A percentile compares a stretch with the other conserved stretches of the same genome.
These are phyloP conservation scores for Herminia tarsipennalis DNA, from an alignment of 2,888 invertebrate species.

Conservation along the genomic window DNA sequence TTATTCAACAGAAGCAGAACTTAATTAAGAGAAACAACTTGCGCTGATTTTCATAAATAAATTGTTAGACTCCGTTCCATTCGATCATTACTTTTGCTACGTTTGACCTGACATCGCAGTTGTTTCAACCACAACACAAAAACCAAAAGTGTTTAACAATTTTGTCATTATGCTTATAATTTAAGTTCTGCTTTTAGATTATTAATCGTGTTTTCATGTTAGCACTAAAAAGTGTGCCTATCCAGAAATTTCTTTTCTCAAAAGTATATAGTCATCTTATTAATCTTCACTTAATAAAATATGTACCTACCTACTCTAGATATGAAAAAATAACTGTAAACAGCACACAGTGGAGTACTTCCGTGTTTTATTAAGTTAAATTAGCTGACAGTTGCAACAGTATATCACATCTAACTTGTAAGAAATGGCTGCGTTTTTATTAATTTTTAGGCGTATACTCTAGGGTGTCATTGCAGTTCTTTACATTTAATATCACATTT, in stretches of 20 bases:
- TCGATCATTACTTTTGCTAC: constrained; percentile 2
- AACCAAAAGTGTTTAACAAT: too few species aligned
- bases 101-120: neutral
- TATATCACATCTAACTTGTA: constrained; percentile 13
- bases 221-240: too few species aligned
- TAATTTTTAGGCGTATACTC: constrained; percentile 1
- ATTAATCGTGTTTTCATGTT: too few species aligned
- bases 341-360: constrained; percentile 28
- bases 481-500: too few species aligned
- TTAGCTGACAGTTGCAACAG: constrained; percentile 7
- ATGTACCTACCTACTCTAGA: too few species aligned
- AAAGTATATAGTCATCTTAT: too few species aligned
- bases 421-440: constrained; percentile 1
- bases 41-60: constrained; percentile 11
- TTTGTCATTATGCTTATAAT: too few species aligned
- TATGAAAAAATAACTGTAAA: constrained; percentile 25
- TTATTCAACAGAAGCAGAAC: constrained; percentile 2
- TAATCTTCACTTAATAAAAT: constrained; percentile 20
- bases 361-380: constrained; percentile 24
- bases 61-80: neutral
- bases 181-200: too few species aligned
- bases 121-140: neutral
- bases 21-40: constrained; percentile 11
- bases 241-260: too few species aligned
- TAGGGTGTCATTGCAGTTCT: too few species aligned